Evolutionary conservation across 2,797 vertebrate species (phyloP).

Genomic region (Hippoglossus hippoglossus): DNA sequence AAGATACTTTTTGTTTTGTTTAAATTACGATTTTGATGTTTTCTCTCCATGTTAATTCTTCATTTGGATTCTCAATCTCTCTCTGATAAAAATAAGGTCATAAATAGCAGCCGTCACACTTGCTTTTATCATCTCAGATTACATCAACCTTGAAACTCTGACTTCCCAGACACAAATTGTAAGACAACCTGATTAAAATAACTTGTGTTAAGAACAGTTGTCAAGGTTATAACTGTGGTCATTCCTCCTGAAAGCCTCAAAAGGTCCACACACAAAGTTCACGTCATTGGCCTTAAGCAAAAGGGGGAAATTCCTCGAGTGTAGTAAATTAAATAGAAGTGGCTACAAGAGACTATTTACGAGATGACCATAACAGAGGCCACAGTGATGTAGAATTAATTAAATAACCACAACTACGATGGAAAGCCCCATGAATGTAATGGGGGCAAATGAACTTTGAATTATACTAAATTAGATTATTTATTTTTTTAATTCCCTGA

Average conservation of each 20-base stretch:
- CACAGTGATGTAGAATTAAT: slow-evolving; percentile 29
- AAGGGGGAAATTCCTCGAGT: slow-evolving; percentile 3
- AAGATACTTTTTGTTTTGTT: no score
- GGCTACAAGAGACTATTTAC: slow-evolving; percentile 13
- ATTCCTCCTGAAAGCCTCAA: not conserved
- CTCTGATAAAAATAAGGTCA: not conserved
- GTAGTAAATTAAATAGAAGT: slow-evolving; percentile 18
- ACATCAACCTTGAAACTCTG: not conserved
- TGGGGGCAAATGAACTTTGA: slow-evolving; percentile 8
- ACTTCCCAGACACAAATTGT: no score
- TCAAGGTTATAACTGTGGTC: not conserved
- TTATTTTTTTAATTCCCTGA: not conserved
- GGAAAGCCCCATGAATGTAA: slow-evolving; percentile 52
- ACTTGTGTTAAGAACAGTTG: no score
- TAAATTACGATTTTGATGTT: not conserved
- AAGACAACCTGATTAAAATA: not conserved
- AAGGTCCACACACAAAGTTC: not conserved
- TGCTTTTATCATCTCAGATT: not conserved
- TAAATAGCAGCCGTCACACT: not conserved
- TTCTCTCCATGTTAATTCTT: not conserved
- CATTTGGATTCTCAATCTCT: no score
- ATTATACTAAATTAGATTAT: not conserved
- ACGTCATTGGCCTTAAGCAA: not conserved
- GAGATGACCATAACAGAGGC: slow-evolving; percentile 21
- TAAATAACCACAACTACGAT: slow-evolving; percentile 27